Evolutionary conservation across 2,113 vertebrate species (phyloP), one percentile per base, ranked within the genome.

Genomic region (Setophaga coronata): DNA sequence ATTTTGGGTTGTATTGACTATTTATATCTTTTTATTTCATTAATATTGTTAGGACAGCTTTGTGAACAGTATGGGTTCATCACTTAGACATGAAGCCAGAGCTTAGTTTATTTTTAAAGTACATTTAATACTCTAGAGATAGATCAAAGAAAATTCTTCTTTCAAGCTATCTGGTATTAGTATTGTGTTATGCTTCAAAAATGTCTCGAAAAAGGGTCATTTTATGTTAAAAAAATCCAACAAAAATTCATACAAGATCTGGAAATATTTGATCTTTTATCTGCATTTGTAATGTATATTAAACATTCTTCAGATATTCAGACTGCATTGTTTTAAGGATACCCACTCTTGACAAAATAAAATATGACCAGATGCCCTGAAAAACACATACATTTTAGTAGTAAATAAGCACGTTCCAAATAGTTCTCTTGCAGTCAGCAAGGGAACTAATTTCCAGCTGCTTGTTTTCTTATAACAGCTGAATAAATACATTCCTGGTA

Each of bases 331-430:
- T 72, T 83, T 97, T 64, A 19, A 42, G 53, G 69, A 90, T 50
- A 86, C 48, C 50, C 80, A 86, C 23, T 92, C 78, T 45, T 95
- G 93, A 91, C 86, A 93, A 90, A 95, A 95, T 67, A 87, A 94
- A 94, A 86, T 76, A 36, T 65, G 82, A 85, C 94, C 96, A 96
- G 93, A 90, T 96, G 87, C 87, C 94, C 91, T 86, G 70, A 70
- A 83, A 97, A 97, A 76, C 57, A 64, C 85, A 91, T 88, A 69
- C 4, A 65, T 85, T 96, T 96, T 91, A 90, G 90, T 80, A 66
- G 91, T 95, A 97, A 97, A 97, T 96, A 97, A 97, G 88, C 45
- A 96, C 92, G 84, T 81, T 93, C 88, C 90, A 90, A 72, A 47
- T 81, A 95, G 80, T 76, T 95, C 53, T 80, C 60, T 89, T 87